Evolutionary conservation across 2,113 vertebrate genomes (phyloP).

Genomic region (Halichoeres trimaculatus): DNA sequence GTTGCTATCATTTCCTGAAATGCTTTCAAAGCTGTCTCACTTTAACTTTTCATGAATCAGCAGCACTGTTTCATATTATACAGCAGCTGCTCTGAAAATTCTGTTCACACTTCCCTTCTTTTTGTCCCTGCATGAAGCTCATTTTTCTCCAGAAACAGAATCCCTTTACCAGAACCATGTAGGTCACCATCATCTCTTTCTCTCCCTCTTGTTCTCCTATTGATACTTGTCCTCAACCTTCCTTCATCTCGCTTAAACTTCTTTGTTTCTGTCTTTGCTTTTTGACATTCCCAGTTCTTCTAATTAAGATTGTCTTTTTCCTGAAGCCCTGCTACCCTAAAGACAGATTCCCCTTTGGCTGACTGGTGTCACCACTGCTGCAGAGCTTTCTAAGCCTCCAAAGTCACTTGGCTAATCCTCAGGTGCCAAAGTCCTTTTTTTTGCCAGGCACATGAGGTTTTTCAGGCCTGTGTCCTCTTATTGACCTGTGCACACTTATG

Average conservation of each 20-base stretch:
- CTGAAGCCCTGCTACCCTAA: background rate
- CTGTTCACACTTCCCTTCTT: background rate
- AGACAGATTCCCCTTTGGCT: conserved; percentile 4
- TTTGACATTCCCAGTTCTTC: background rate
- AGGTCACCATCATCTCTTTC: conserved; percentile 14
- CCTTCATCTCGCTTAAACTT: background rate
- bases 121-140: background rate
- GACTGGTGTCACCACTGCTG: conserved; percentile 13
- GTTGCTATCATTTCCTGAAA: background rate
- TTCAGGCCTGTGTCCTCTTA: conserved; percentile 5
- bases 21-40: background rate
- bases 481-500: background rate
- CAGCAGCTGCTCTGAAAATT: background rate
- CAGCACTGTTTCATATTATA: background rate
- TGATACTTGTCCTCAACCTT: background rate
- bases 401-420: conserved; percentile 47
- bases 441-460: background rate
- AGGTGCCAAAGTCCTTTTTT: conserved; percentile 11
- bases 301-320: background rate
- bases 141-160: conserved; percentile 15
- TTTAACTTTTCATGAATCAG: background rate
- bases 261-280: background rate
- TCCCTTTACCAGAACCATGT: conserved; percentile 25
- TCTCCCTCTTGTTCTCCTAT: background rate
- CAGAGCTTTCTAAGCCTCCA: conserved; percentile 12